These are phyloP conservation scores for Apamea crenata DNA, from an alignment of 2,888 invertebrate species.

Conservation along the genomic window DNA sequence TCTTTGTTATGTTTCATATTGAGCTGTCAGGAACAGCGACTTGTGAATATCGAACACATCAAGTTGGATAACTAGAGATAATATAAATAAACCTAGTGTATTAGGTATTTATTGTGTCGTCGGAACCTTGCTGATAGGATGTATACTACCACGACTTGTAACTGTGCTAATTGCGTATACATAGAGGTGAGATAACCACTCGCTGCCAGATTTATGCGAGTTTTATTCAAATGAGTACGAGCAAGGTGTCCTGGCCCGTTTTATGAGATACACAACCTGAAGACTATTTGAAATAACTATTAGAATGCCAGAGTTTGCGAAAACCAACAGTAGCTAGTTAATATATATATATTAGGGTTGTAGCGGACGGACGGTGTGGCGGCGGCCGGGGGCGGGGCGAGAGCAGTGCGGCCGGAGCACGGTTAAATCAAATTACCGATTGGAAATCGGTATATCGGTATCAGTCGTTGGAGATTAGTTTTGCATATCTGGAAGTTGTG, in stretches of 20 bases:
- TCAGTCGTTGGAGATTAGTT: conserved; percentile 67
- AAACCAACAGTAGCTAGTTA: conserved; percentile 1
- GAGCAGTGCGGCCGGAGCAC: conserved; percentile 37
- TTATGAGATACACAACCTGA: not conserved
- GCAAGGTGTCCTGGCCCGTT: not conserved
- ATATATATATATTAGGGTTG: not conserved
- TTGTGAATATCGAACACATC: conserved; percentile 2
- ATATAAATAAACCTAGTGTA: not conserved
- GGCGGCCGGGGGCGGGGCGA: not conserved
- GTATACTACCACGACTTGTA: not conserved
- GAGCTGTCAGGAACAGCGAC: not conserved
- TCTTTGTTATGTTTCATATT: not conserved
- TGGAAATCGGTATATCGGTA: conserved; percentile 59
- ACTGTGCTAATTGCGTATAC: conserved; percentile 8
- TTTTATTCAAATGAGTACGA: conserved; percentile 26
- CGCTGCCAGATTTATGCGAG: conserved; percentile 5
- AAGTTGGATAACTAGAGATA: not conserved
- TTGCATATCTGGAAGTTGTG: conserved; percentile 61
- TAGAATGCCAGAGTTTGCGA: not conserved
- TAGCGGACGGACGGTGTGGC: not conserved
- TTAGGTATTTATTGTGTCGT: not conserved
- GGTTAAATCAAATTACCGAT: conserved; percentile 68
- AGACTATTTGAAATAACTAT: not conserved
- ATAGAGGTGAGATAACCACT: not conserved
- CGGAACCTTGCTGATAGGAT: not conserved